Conservation (phyloP, 64 coral and sea anemone genomes). For the Pocillopora damicornis region DNA sequence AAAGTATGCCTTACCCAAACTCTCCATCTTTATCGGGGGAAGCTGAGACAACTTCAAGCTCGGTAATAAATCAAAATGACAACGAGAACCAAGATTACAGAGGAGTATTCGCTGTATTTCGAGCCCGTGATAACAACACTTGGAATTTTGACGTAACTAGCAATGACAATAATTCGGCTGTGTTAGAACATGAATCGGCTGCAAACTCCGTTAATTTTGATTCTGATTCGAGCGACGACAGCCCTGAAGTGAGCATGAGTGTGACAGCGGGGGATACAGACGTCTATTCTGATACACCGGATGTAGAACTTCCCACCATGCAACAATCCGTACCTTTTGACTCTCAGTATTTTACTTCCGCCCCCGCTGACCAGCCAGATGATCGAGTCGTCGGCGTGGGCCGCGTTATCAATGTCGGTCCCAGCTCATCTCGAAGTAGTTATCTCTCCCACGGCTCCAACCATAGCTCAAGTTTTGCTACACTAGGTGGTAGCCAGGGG, state of each 20-base stretch:
- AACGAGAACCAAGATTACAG: conserved; percentile 27
- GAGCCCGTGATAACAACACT: conserved; percentile 58
- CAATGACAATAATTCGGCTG: not conserved
- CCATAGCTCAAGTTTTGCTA: conserved; percentile 39
- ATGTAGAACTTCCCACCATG: not conserved
- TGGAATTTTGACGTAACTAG: conserved; percentile 39
- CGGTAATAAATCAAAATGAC: not conserved
- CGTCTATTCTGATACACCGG: conserved; percentile 2
- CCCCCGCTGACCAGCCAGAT: not conserved
- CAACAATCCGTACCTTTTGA: conserved; percentile 6
- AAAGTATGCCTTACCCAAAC: not conserved
- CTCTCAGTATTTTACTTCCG: conserved; percentile 10
- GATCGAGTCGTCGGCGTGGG: conserved; percentile 61
- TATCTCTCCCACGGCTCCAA: conserved; percentile 50
- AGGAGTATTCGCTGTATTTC: conserved; percentile 80
- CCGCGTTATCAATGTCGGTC: conserved; percentile 69
- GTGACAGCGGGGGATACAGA: conserved; percentile 26
- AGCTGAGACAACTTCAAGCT: not conserved
- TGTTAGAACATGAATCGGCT: not conserved
- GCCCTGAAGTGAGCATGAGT: conserved; percentile 1
- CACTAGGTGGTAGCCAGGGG: conserved; percentile 38
- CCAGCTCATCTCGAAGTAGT: conserved; percentile 30
- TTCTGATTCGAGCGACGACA: not conserved
- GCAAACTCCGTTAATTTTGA: conserved; percentile 20
- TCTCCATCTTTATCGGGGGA: not conserved